These are phyloP conservation scores for Mamestra configurata DNA, from an alignment of 1,140 invertebrate genomes.

Conservation along the genomic window DNA sequence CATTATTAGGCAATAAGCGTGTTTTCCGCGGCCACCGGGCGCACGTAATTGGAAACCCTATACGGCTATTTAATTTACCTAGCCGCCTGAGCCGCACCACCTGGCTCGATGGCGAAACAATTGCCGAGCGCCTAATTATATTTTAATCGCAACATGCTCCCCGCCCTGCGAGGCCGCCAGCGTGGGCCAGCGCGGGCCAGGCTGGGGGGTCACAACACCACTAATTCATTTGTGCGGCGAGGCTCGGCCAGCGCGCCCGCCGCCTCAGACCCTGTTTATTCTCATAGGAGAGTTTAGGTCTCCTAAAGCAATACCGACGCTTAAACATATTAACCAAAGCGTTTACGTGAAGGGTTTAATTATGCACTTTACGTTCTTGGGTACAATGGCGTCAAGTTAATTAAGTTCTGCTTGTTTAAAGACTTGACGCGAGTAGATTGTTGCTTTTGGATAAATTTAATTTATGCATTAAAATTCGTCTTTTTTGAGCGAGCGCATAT, in stretches of 20 bases:
- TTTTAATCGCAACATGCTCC: conserved; percentile 85
- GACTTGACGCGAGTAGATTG: conserved; percentile 71
- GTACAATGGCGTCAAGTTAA: conserved; percentile 81
- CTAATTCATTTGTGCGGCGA: conserved; percentile 84
- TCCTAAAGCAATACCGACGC: conserved; percentile 84
- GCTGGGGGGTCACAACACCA: conserved; percentile 66
- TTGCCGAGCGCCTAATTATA: conserved; percentile 86
- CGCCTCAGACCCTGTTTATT: conserved; percentile 80
- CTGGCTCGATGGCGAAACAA: conserved; percentile 85
- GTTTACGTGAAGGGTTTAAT: conserved; percentile 85
- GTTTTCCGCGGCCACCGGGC: conserved; percentile 70
- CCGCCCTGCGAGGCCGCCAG: conserved; percentile 51
- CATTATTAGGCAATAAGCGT: conserved; percentile 82
- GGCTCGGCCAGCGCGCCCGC: conserved; percentile 70
- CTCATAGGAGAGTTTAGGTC: conserved; percentile 87
- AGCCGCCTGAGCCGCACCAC: conserved; percentile 75
- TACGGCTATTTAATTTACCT: conserved; percentile 85
- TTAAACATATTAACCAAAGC: conserved; percentile 85
- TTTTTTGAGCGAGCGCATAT: conserved; percentile 69
- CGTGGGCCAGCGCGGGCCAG: conserved; percentile 34
- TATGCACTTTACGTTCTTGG: conserved; percentile 78
- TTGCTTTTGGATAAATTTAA: conserved; percentile 68
- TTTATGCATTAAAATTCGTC: conserved; percentile 72
- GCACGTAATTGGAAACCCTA: conserved; percentile 81
- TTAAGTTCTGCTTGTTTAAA: conserved; percentile 82